Base-by-base conservation (phyloP, 2,888 invertebrate species). In the Drosophila gaucha region DNA sequence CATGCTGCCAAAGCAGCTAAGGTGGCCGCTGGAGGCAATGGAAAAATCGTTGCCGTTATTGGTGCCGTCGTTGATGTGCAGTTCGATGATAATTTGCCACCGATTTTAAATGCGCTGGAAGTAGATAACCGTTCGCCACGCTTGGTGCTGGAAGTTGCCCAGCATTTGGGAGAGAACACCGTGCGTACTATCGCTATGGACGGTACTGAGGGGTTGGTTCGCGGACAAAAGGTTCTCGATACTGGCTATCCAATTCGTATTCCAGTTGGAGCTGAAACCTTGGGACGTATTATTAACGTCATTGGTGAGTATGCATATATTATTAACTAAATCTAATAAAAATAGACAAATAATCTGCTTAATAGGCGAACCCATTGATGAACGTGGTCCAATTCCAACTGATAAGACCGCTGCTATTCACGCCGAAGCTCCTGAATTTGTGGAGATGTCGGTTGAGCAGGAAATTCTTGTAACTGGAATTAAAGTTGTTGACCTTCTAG, bases 51-150 rank as follows among this genome's bases (percentile, higher is more conserved):
- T 36, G 98, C 96, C 85, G 98, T 99, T 56, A 99, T 99, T 90
- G 98, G 98, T 92, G 98, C 99, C 86, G 98, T 99, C 72, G 98
- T 99, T 38, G 99, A 99, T 91, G 98, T 98, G 0, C 97, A 98
- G 91, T 99, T 99, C 89, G 98, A 98, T 51, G 96, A 95, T 63
- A 93, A 94, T 20, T 93, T 99, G 57, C 99, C 99, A 30, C 96
- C 97, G 10, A 99, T 99, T 90, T 93, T 99, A 72, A 99, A 98
- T 92, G 97, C 98, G 20, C 93, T 99, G 74, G 98, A 98, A 92
- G 98, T 99, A 1, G 94, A 95, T 89, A 95, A 96, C 90, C 95
- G 96, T 90, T 94, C 93, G 47, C 96, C 97, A 1, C 91, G 94
- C 74, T 93, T 98, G 58, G 95, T 98, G 74, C 93, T 97, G 80